Percentiles rank a stretch among this genome's conserved stretches.
Evolutionary conservation across 2,797 vertebrate species (phyloP).

Genomic region (Salmo trutta): DNA sequence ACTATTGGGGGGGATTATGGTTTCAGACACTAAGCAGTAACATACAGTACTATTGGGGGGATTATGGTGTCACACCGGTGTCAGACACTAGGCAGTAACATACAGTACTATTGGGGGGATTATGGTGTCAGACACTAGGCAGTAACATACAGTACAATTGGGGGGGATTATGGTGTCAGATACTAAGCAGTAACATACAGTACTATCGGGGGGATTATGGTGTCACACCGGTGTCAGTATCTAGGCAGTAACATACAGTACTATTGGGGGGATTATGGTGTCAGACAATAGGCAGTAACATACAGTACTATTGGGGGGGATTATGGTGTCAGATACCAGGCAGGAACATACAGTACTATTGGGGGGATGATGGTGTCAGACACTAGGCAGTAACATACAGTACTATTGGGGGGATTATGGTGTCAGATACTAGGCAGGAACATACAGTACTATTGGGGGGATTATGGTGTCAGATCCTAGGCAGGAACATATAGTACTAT

Average conservation of each 20-base stretch:
- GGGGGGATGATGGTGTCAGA: too few relatives aligned
- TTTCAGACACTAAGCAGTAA: background rate
- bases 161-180: background rate
- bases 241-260: background rate
- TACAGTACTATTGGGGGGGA: background rate
- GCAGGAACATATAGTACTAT: too few relatives aligned
- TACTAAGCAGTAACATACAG: background rate
- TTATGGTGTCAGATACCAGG: too few relatives aligned
- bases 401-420: too few relatives aligned
- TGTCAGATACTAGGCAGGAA: too few relatives aligned
- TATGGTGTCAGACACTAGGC: background rate
- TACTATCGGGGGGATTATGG: background rate
- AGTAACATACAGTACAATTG: background rate
- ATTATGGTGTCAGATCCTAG: too few relatives aligned
- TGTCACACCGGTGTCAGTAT: too few relatives aligned
- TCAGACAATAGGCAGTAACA: constrained; percentile 8
- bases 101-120: background rate
- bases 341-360: too few relatives aligned
- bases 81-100: background rate
- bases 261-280: too few relatives aligned
- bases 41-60: background rate
- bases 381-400: too few relatives aligned
- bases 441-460: too few relatives aligned
- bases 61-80: too few relatives aligned
- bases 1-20: background rate